These are phyloP conservation scores for Lamellibrachia satsuma DNA, from an alignment of 2,888 invertebrate genomes.

Conservation along the genomic window DNA sequence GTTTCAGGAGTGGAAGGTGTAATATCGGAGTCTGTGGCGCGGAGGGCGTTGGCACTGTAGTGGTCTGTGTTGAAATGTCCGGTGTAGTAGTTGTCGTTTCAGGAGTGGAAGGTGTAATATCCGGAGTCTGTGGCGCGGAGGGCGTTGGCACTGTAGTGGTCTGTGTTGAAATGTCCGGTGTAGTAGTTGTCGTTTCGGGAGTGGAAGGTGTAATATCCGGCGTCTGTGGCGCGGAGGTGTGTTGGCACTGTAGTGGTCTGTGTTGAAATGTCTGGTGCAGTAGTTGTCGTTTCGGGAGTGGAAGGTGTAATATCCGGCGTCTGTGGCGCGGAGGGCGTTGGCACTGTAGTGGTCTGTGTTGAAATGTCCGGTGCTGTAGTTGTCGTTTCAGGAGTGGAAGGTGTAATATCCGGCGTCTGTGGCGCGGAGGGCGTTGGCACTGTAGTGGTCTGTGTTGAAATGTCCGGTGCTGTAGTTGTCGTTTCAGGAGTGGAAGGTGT, in stretches of 20 bases:
- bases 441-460: too few relatives aligned
- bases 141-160: background rate
- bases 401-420: too few relatives aligned
- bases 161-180: background rate
- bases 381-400: background rate
- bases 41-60: background rate
- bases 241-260: background rate
- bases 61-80: background rate
- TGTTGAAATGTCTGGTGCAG: background rate
- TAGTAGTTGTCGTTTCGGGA: background rate
- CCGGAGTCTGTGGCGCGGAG: background rate
- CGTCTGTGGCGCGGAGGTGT: background rate
- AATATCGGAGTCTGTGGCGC: background rate
- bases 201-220: background rate
- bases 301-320: background rate
- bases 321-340: background rate
- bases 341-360: background rate
- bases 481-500: too few relatives aligned
- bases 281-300: background rate
- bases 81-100: background rate
- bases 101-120: background rate
- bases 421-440: too few relatives aligned
- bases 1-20: background rate
- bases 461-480: too few relatives aligned
- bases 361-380: background rate